phyloP scores from a whole-genome alignment of 2,797 vertebrate genomes.

The Acanthis flammea region DNA sequence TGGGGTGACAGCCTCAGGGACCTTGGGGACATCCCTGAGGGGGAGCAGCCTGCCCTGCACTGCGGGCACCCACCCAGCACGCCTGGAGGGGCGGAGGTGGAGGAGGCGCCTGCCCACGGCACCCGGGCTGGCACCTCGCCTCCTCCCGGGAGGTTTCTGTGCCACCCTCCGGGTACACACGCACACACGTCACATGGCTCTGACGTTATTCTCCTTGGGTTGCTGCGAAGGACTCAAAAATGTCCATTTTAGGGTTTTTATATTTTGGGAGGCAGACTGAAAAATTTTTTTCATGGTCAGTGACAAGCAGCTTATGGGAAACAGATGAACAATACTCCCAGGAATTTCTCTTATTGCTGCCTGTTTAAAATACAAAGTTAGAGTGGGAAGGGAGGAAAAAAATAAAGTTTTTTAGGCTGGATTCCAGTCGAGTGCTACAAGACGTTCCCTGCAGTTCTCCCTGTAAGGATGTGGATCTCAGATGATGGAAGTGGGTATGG shows the following conservation, averaged over 20 bases:
- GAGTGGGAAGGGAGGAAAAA: not conserved
- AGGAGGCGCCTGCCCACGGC: not conserved
- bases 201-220: not conserved
- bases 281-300: constrained; percentile 28
- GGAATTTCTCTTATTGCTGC: constrained; percentile 58
- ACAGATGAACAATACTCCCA: constrained; percentile 54
- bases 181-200: not conserved
- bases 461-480: constrained; percentile 31
- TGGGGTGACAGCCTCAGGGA: not conserved
- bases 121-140: not conserved
- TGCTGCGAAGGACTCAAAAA: constrained; percentile 8
- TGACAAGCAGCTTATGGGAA: constrained; percentile 54
- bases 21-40: not conserved
- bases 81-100: fast-evolving
- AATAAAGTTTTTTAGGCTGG: constrained; percentile 4
- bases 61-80: not conserved
- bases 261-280: constrained; percentile 30
- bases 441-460: not conserved
- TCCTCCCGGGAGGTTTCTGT: not conserved
- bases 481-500: not conserved
- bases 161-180: not conserved
- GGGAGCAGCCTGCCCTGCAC: not conserved
- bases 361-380: constrained; percentile 58
- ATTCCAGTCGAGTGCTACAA: constrained; percentile 17
- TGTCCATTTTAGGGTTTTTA: constrained; percentile 61